phyloP scores from a whole-genome alignment of 1,140 invertebrate genomes.

The Mizuhopecten yessoensis region DNA sequence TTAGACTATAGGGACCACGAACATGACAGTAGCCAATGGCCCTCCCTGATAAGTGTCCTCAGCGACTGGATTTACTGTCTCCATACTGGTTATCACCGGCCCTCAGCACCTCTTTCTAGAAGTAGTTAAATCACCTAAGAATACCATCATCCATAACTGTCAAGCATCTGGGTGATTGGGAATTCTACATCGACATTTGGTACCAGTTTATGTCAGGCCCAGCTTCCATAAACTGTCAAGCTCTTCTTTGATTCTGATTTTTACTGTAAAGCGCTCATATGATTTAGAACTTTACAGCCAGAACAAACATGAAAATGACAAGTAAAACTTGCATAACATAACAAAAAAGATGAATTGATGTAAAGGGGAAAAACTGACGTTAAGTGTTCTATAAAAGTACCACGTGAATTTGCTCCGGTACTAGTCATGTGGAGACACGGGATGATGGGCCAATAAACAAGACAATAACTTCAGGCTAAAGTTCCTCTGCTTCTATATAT shows the following conservation, averaged over 20 bases:
- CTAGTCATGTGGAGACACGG: not conserved
- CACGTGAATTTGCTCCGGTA: not conserved
- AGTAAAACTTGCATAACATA: not conserved
- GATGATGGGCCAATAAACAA: too few species aligned
- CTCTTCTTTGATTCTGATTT: not conserved
- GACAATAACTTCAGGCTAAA: too few species aligned
- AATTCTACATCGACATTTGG: not conserved
- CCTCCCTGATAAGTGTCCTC: not conserved
- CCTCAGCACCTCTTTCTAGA: conserved; percentile 4
- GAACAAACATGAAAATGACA: conserved; percentile 3
- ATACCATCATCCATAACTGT: conserved; percentile 26
- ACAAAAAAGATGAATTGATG: conserved; percentile 29
- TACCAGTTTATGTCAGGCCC: not conserved
- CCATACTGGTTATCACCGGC: not conserved
- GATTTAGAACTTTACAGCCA: conserved; percentile 17
- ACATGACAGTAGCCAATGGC: too few species aligned
- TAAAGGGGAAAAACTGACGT: not conserved
- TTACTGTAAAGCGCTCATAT: conserved; percentile 19
- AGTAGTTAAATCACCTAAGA: not conserved
- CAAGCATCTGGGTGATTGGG: not conserved
- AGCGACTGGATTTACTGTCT: not conserved
- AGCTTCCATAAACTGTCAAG: conserved; percentile 8
- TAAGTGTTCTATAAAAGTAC: not conserved
- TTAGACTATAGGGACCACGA: too few species aligned
- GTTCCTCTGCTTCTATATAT: too few species aligned